Percentiles rank a stretch among this genome's conserved stretches.
phyloP scores from a whole-genome alignment of 1,140 invertebrate genomes.

The Cryptotermes secundus region DNA sequence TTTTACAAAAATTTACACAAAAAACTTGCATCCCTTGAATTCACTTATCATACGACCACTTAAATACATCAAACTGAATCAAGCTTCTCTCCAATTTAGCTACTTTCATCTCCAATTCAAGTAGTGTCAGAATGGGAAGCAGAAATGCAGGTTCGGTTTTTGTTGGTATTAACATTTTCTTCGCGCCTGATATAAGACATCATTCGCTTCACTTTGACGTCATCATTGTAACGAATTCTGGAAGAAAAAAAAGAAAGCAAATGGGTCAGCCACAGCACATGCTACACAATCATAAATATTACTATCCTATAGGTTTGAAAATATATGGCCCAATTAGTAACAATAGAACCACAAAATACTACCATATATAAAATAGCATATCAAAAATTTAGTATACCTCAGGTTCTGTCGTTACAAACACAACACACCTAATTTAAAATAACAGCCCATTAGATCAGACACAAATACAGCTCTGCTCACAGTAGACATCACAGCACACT shows the following conservation, averaged over 20 bases:
- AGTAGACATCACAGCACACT: background rate
- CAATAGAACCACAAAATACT: background rate
- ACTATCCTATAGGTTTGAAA: too few species aligned
- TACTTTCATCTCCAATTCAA: conserved; percentile 42
- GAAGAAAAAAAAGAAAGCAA: conserved; percentile 50
- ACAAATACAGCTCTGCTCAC: background rate
- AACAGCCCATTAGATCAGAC: background rate
- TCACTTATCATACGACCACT: conserved; percentile 41
- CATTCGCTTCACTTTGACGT: conserved; percentile 86
- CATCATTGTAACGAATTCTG: conserved; percentile 99
- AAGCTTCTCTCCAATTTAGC: conserved; percentile 43
- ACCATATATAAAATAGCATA: background rate
- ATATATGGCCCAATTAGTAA: conserved; percentile 10
- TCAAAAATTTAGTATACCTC: background rate
- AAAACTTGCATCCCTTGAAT: conserved; percentile 40
- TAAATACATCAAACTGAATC: conserved; percentile 43
- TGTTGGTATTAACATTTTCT: conserved; percentile 50
- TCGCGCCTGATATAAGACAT: conserved; percentile 48
- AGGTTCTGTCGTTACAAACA: background rate
- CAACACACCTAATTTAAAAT: background rate
- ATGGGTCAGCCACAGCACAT: conserved; percentile 29
- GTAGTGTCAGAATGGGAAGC: conserved; percentile 54
- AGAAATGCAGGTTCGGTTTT: conserved; percentile 49
- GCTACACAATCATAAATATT: background rate
- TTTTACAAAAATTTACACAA: conserved; percentile 48